Evolutionary conservation across 2,113 vertebrate species (phyloP).

Genomic region (Cariama cristata): DNA sequence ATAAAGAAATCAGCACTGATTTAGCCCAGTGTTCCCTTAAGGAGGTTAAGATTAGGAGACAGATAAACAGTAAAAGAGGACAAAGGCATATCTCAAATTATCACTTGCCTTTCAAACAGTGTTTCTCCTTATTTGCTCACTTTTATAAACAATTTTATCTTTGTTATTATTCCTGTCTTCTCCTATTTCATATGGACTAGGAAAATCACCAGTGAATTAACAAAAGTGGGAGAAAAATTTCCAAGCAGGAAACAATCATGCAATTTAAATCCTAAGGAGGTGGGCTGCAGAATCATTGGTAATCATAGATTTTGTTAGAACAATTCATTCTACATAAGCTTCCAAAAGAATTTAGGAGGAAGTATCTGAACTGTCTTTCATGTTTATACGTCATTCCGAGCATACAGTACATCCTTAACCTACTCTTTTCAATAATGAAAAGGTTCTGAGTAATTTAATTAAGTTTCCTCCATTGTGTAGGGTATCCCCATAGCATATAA

Average conservation of each 20-base stretch:
- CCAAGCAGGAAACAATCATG: neutral
- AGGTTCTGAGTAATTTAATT: neutral
- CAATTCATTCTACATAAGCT: neutral
- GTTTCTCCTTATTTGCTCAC: neutral
- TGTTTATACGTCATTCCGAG: neutral
- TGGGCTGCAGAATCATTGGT: neutral
- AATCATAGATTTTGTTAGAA: constrained; percentile 5
- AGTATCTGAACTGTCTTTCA: neutral
- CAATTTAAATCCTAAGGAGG: neutral
- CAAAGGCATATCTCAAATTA: neutral
- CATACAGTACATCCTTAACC: neutral
- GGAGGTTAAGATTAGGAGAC: neutral
- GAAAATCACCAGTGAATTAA: neutral
- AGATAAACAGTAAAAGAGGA: neutral
- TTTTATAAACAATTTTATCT: constrained; percentile 26
- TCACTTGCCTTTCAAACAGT: neutral
- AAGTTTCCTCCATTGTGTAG: neutral
- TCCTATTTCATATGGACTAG: neutral
- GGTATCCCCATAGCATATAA: neutral
- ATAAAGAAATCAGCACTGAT: neutral
- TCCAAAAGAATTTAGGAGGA: neutral
- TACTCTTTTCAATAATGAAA: neutral
- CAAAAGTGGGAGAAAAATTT: neutral
- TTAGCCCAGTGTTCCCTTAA: constrained; percentile 12
- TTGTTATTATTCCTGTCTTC: neutral